These are phyloP conservation scores for Cataglyphis altisquamis DNA, from an alignment of 2,888 invertebrate species.

Conservation along the genomic window DNA sequence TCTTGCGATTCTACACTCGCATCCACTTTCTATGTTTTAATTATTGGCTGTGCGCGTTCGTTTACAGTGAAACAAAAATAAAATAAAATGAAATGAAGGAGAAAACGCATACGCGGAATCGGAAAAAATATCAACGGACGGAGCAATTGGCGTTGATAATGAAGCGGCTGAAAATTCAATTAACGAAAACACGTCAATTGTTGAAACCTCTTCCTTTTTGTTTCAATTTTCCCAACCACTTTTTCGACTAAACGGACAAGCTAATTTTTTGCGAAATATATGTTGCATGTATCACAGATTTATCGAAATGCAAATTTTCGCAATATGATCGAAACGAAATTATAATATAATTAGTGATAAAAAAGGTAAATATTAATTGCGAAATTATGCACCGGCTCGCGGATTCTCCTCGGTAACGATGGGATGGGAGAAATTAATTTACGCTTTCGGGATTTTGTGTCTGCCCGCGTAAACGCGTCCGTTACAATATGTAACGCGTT, in stretches of 20 bases:
- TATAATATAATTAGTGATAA: slow-evolving; percentile 41
- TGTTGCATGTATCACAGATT: slow-evolving; percentile 25
- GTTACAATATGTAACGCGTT: slow-evolving; percentile 40
- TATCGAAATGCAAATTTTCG: slow-evolving; percentile 43
- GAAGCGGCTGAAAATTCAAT: slow-evolving; percentile 64
- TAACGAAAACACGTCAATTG: slow-evolving; percentile 63
- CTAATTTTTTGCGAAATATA: slow-evolving; percentile 60
- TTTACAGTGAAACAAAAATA: slow-evolving; percentile 39
- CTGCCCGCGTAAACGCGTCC: slow-evolving; percentile 25
- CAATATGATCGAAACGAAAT: slow-evolving; percentile 24
- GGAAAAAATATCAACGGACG: slow-evolving; percentile 51
- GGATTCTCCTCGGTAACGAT: slow-evolving; percentile 30
- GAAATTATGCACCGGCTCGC: slow-evolving; percentile 41
- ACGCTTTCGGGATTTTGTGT: slow-evolving; percentile 49
- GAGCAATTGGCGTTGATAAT: slow-evolving; percentile 51
- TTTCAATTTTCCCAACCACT: slow-evolving; percentile 56
- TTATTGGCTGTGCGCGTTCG: slow-evolving; percentile 37
- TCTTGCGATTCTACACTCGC: slow-evolving; percentile 27
- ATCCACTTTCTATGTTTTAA: slow-evolving; percentile 47
- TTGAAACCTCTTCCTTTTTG: slow-evolving; percentile 33
- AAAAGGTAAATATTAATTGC: slow-evolving; percentile 50
- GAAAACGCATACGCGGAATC: slow-evolving; percentile 34
- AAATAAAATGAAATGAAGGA: slow-evolving; percentile 25
- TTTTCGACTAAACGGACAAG: slow-evolving; percentile 52
- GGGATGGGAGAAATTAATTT: slow-evolving; percentile 47